Percentiles rank a stretch among this genome's conserved stretches.
Evolutionary conservation across 2,888 invertebrate genomes (phyloP).

Genomic region (Boloria euphrosyne): DNA sequence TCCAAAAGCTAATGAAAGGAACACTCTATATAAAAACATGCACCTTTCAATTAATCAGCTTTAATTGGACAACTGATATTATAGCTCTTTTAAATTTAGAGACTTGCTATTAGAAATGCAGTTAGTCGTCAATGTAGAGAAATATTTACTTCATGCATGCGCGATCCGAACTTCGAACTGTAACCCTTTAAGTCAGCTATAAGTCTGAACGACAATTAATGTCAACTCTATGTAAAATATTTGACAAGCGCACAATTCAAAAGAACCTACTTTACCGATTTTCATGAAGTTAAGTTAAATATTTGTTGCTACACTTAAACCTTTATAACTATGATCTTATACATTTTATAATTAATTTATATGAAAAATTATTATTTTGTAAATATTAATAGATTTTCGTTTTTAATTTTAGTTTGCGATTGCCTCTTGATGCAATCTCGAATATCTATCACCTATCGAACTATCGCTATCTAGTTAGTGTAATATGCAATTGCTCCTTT

Average conservation of each 20-base stretch:
- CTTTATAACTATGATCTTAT: too few relatives aligned
- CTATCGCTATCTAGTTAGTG: slow-evolving; percentile 60
- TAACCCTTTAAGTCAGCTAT: slow-evolving; percentile 39
- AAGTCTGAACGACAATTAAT: slow-evolving; percentile 35
- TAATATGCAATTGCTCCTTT: slow-evolving; percentile 77
- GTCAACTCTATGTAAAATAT: slow-evolving; percentile 24
- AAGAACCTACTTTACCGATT: slow-evolving; percentile 7
- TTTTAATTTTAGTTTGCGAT: too few relatives aligned
- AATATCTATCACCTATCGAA: slow-evolving; percentile 60
- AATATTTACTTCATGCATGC: slow-evolving; percentile 41
- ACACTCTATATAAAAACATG: background rate
- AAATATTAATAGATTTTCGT: too few relatives aligned
- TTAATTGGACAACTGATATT: slow-evolving; percentile 15
- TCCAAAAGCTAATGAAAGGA: too few relatives aligned
- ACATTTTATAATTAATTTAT: too few relatives aligned
- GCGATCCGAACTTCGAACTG: slow-evolving; percentile 47
- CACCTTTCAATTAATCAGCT: background rate
- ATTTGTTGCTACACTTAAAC: background rate
- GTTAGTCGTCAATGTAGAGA: slow-evolving; percentile 25
- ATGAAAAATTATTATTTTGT: too few relatives aligned
- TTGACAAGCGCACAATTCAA: slow-evolving; percentile 6
- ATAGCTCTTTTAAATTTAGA: slow-evolving; percentile 1
- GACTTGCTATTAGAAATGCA: slow-evolving; percentile 9
- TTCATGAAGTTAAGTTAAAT: background rate
- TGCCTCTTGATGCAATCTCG: slow-evolving; percentile 53